Evolutionary conservation across 2,113 vertebrate genomes (phyloP).

Genomic region (Bufo gargarizans): DNA sequence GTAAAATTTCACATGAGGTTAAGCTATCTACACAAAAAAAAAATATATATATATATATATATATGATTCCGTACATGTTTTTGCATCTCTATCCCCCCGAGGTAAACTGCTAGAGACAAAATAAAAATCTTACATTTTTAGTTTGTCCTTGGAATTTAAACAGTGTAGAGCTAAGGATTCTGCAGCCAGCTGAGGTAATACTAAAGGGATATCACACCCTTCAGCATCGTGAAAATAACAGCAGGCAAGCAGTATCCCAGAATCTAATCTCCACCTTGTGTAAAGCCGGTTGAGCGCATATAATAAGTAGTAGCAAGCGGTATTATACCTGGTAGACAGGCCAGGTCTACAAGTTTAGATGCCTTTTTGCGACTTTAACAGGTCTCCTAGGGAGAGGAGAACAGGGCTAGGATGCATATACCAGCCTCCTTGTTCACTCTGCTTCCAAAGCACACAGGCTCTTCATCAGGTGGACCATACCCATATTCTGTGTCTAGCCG

Average conservation of each 20-base stretch:
- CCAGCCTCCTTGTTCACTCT: too few relatives aligned
- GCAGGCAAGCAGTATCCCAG: not conserved
- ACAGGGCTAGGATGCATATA: too few relatives aligned
- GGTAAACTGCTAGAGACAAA: not conserved
- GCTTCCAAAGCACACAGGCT: too few relatives aligned
- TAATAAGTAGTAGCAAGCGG: too few relatives aligned
- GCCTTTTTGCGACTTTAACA: too few relatives aligned
- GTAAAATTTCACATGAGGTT: conserved; percentile 36
- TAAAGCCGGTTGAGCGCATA: not conserved
- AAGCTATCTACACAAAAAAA: not conserved
- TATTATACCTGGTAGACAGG: too few relatives aligned
- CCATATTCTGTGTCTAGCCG: too few relatives aligned
- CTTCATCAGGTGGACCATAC: too few relatives aligned
- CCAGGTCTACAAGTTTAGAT: too few relatives aligned
- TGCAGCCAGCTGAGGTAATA: not conserved
- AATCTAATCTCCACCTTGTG: not conserved
- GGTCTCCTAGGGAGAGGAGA: too few relatives aligned
- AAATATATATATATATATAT: not conserved
- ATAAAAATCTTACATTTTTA: not conserved
- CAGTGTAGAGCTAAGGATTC: not conserved
- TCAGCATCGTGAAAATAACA: not conserved
- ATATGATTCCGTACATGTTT: not conserved
- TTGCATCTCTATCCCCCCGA: not conserved
- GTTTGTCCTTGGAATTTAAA: conserved; percentile 32
- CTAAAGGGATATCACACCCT: not conserved